Conservation (phyloP, 1,140 invertebrate genomes). For the Calephelis nemesis region DNA sequence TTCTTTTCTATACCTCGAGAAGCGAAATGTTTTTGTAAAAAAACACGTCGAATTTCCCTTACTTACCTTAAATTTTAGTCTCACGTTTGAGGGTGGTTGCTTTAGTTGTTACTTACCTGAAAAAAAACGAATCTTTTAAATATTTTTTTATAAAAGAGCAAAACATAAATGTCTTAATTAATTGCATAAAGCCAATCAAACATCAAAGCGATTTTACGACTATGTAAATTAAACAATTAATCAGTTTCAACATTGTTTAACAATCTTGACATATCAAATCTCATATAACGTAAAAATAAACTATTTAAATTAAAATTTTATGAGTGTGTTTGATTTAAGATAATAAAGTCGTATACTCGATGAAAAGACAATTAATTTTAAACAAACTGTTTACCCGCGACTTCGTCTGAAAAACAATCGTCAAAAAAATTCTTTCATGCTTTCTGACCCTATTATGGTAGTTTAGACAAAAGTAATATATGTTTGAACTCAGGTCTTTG, state of each 20-base stretch:
- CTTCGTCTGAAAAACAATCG: no score
- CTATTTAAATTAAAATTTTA: slow-evolving; percentile 3
- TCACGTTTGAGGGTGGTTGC: no score
- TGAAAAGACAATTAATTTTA: neutral
- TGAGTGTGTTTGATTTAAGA: slow-evolving; percentile 1
- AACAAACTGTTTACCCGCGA: neutral
- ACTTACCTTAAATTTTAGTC: no score
- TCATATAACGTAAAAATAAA: slow-evolving; percentile 11
- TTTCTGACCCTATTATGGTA: no score
- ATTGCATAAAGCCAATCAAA: neutral
- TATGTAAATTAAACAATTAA: slow-evolving; percentile 4
- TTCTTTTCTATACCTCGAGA: no score
- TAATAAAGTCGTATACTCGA: neutral
- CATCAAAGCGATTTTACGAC: neutral
- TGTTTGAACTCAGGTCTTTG: no score
- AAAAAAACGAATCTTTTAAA: neutral
- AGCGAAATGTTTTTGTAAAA: no score
- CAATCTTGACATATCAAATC: neutral
- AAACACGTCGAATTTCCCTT: no score
- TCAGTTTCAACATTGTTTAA: slow-evolving; percentile 3
- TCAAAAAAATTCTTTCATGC: no score
- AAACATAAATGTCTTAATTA: neutral
- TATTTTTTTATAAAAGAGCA: neutral
- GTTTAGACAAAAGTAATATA: no score
- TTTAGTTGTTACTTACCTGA: neutral